Evolutionary conservation across 92 coral and sea anemone species (phyloP), one percentile per base, ranked within the genome.

Genomic region (Siderastrea radians): DNA sequence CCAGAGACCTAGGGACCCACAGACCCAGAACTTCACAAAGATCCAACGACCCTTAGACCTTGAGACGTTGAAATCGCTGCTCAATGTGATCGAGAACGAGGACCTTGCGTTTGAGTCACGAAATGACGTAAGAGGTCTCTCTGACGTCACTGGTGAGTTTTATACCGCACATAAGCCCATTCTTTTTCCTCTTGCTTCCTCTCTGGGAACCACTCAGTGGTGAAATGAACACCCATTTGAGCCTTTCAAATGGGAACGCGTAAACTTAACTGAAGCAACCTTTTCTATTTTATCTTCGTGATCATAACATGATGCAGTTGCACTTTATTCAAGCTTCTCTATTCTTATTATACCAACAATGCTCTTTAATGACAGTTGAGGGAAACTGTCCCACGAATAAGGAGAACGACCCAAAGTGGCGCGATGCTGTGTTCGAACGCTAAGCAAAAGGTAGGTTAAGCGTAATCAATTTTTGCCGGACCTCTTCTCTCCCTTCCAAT

Each of bases 391-490:
- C 74, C 4, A 11, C 16, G 13, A 84, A 16, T 13, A 74, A 73
- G 4, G 53, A 13, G 1, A n/a, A 58, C 55, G 57, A 8, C 8
- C 49, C 80, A 84, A 53, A 50, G 11, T 62, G 73, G 81, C 80
- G 81, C 10, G 49, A 12, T 74, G 87, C 87, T 19, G 74, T 73
- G 52, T 84, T 49, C 38, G 63, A 74, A 73, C 80, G 81, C 10
- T 61, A 62, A 12, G 80, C 49, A 49, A 84, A n/a, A 50, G 87
- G 87, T 74, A 49, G 1, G 60, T 44, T 67, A 54, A 16, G 75
- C 13, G 49, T 16, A 5, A n/a, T n/a, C 61, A 57, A 7, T 12
- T 7, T 4, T 61, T 61, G 14, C 12, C 13, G 7, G 16, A 16
- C 67, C 7, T 3, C 7, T 7, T 16, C 16, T 11, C 67, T 7